A percentile compares a stretch with the other conserved stretches of the same genome.
These are phyloP conservation scores for Athalia rosae DNA, from an alignment of 2,888 invertebrate species.

Conservation along the genomic window DNA sequence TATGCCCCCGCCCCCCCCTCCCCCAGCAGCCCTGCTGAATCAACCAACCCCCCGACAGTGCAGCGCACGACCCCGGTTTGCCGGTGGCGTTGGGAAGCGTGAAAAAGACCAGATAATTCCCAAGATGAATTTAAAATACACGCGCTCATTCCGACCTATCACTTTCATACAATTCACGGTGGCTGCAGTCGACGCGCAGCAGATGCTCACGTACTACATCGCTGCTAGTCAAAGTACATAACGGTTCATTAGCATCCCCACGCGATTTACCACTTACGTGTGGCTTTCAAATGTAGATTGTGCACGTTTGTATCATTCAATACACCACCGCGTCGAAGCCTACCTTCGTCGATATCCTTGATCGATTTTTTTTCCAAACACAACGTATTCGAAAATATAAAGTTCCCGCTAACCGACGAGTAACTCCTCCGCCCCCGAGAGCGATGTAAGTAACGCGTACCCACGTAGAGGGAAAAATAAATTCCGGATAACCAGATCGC, in stretches of 20 bases:
- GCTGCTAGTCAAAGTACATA: neutral
- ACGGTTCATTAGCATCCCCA: conserved; percentile 49
- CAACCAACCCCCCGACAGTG: conserved; percentile 52
- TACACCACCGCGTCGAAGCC: neutral
- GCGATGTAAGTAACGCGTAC: too few species aligned
- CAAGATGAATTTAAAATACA: conserved; percentile 42
- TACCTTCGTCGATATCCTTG: neutral
- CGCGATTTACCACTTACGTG: conserved; percentile 42
- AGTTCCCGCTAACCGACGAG: too few species aligned
- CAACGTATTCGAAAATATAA: conserved; percentile 4
- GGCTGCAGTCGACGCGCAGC: neutral
- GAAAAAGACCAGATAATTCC: conserved; percentile 42
- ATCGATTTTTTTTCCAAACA: conserved; percentile 8
- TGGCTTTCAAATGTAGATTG: too few species aligned
- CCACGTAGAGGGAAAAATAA: too few species aligned
- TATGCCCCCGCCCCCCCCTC: conserved; percentile 27
- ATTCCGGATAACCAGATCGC: too few species aligned
- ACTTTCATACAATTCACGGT: conserved; percentile 20
- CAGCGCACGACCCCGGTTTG: neutral
- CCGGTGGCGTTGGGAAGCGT: neutral
- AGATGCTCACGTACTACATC: neutral
- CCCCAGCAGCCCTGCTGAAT: conserved; percentile 39
- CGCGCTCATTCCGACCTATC: conserved; percentile 27
- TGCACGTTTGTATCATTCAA: neutral
- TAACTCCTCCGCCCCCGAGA: too few species aligned